Conservation (phyloP, 2,113 vertebrate genomes). For the Xiphorhynchus elegans region DNA sequence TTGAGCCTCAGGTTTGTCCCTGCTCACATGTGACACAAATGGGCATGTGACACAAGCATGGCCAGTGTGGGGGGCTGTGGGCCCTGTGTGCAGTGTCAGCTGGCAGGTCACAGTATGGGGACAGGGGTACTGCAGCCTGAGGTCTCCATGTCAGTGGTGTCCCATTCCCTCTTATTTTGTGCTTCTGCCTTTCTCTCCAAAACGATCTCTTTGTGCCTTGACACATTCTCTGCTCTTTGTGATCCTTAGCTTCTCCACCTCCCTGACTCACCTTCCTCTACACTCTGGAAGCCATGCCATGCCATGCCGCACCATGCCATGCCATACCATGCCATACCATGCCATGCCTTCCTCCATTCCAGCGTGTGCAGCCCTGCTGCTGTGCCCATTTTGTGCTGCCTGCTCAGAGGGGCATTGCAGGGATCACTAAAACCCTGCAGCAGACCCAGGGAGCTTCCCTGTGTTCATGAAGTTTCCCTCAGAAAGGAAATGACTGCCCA, state of each 20-base stretch:
- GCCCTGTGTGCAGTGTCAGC: neutral
- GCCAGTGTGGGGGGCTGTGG: no score
- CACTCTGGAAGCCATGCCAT: neutral
- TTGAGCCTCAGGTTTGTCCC: neutral
- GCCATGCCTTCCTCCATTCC: neutral
- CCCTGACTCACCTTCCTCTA: neutral
- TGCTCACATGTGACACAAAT: fast-evolving
- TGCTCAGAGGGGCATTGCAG: neutral
- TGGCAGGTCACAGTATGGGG: fast-evolving
- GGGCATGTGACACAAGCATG: fast-evolving
- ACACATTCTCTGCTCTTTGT: neutral
- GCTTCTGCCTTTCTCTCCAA: neutral
- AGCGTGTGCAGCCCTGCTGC: neutral
- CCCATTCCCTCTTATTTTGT: neutral
- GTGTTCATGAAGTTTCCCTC: neutral
- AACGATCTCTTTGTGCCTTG: neutral
- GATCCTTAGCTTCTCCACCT: neutral
- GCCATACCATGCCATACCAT: neutral
- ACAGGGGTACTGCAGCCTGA: neutral
- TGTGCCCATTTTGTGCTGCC: neutral
- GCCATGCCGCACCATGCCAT: fast-evolving
- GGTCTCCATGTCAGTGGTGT: fast-evolving
- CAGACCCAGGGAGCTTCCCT: neutral
- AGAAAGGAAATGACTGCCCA: neutral
- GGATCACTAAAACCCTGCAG: neutral